phyloP scores from a whole-genome alignment of 2,797 vertebrate species.

The Mus minutoides region DNA sequence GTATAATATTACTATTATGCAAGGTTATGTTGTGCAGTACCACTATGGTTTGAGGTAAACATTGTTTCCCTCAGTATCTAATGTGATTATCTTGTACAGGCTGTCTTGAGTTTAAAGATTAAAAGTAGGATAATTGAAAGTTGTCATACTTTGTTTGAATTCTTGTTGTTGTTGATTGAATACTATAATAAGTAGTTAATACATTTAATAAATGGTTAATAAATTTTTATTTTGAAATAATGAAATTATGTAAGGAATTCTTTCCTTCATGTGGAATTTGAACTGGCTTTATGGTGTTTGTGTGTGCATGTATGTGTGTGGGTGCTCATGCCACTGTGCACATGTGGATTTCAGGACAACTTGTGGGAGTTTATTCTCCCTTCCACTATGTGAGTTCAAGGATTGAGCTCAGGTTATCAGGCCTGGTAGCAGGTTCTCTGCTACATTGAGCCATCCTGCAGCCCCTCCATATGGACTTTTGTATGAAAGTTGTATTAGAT shows the following conservation, averaged over 20 bases:
- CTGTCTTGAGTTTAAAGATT: slow-evolving; percentile 48
- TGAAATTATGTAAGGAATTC: slow-evolving; percentile 39
- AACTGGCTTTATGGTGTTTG: neutral
- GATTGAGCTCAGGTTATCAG: neutral
- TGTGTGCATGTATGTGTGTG: no score
- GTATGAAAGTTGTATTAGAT: slow-evolving; percentile 5
- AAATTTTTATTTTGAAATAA: slow-evolving; percentile 48
- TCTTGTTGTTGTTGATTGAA: slow-evolving; percentile 32
- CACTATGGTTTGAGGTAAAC: neutral
- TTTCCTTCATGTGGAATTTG: neutral
- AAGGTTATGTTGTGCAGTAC: neutral
- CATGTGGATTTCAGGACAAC: neutral
- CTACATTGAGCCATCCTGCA: neutral
- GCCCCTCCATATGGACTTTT: neutral
- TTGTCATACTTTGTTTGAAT: neutral
- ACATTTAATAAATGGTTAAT: neutral
- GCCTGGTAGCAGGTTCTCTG: neutral
- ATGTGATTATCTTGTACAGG: slow-evolving; percentile 35
- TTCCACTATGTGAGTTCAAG: neutral
- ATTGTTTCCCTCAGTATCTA: slow-evolving; percentile 15
- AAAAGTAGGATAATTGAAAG: slow-evolving; percentile 6
- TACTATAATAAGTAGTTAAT: neutral
- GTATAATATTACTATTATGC: neutral
- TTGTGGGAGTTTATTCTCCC: neutral
- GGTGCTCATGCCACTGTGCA: neutral